phyloP scores from a whole-genome alignment of 2,888 invertebrate genomes.

The Dasypogon diadema region DNA sequence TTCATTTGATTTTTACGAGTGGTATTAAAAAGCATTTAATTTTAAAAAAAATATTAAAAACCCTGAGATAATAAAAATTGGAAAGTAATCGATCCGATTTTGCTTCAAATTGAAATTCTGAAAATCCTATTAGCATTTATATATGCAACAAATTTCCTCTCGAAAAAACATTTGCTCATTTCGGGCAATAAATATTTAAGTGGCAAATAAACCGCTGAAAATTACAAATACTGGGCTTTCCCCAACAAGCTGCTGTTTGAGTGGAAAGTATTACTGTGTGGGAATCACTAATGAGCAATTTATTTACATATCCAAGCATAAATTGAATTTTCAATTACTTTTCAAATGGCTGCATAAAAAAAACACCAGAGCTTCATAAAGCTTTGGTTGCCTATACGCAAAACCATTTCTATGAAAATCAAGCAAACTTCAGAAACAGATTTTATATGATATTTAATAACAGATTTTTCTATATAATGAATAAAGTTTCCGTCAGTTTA shows the following conservation, averaged over 20 bases:
- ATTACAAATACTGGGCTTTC: not conserved
- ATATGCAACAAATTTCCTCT: not conserved
- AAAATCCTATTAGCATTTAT: not conserved
- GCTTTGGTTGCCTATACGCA: too few species aligned
- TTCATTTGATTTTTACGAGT: too few species aligned
- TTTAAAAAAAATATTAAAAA: too few species aligned
- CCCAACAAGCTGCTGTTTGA: not conserved
- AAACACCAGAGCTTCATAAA: too few species aligned
- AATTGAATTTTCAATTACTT: not conserved
- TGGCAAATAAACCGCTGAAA: not conserved
- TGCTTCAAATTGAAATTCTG: too few species aligned
- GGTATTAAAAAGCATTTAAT: too few species aligned
- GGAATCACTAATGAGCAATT: not conserved
- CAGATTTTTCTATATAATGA: too few species aligned
- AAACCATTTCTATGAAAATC: not conserved
- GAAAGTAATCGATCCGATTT: too few species aligned
- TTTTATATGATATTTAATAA: too few species aligned
- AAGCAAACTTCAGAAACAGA: not conserved
- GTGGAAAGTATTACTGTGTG: not conserved
- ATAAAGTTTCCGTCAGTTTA: not conserved
- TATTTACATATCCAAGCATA: not conserved
- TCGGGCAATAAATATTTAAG: not conserved
- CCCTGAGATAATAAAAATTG: too few species aligned
- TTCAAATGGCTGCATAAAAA: not conserved
- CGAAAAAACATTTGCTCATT: not conserved